Conservation (phyloP, 2,797 vertebrate genomes). For the Acestrorhynchus altus region DNA sequence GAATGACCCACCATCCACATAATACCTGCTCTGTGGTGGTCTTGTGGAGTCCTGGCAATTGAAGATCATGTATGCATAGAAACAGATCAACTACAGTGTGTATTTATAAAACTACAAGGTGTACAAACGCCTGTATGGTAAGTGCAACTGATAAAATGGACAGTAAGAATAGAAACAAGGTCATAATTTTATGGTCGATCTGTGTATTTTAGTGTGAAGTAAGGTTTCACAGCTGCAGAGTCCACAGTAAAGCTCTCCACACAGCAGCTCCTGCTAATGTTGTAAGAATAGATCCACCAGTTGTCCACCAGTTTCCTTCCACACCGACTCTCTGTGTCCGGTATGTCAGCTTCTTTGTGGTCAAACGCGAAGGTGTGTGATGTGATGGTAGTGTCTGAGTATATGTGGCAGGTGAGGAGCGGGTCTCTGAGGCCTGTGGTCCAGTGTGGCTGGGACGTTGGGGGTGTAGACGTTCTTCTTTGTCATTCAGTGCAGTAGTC, state of each 20-base stretch:
- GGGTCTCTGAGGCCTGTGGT: constrained; percentile 14
- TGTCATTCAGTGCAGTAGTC: constrained; percentile 32
- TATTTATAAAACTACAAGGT: too few relatives aligned
- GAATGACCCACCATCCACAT: too few relatives aligned
- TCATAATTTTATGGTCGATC: too few relatives aligned
- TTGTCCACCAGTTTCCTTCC: neutral
- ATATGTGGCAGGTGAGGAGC: neutral
- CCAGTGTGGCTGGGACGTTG: neutral
- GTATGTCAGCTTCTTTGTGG: neutral
- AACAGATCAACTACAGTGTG: too few relatives aligned
- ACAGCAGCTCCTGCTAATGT: neutral
- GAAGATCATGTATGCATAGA: too few relatives aligned
- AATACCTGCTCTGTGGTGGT: too few relatives aligned
- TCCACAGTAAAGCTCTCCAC: neutral
- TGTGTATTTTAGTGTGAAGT: constrained; percentile 1
- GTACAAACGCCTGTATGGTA: too few relatives aligned
- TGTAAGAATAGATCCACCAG: neutral
- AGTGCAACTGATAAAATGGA: too few relatives aligned
- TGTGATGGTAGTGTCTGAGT: neutral
- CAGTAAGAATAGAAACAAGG: too few relatives aligned
- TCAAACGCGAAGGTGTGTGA: neutral
- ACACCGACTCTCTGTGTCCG: neutral
- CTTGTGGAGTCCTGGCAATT: too few relatives aligned
- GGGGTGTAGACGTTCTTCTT: neutral
- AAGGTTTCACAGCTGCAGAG: neutral